These are phyloP conservation scores for Vultur gryphus DNA, from an alignment of 2,797 vertebrate species.

Conservation along the genomic window DNA sequence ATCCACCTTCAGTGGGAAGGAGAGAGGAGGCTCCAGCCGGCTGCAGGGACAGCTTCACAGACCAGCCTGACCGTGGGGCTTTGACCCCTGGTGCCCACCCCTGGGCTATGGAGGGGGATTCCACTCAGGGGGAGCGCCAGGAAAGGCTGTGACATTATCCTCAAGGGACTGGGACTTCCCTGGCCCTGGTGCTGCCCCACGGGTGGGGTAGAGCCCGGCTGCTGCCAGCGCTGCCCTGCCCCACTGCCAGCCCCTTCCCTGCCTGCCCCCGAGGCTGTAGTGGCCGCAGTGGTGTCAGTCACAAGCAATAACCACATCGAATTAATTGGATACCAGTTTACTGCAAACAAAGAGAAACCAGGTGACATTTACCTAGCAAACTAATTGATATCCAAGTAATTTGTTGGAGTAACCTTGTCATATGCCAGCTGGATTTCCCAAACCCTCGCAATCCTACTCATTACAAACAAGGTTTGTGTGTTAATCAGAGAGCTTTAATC, in stretches of 20 bases:
- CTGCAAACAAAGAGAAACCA: conserved; percentile 23
- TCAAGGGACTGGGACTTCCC: background rate
- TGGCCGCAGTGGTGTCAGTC: fast-evolving
- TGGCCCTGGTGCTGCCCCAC: fast-evolving
- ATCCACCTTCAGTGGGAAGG: fast-evolving
- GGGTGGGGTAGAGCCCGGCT: background rate
- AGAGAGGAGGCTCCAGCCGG: background rate
- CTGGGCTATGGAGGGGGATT: fast-evolving
- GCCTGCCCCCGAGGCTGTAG: background rate
- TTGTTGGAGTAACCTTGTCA: conserved; percentile 64
- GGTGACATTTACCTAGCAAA: conserved; percentile 68
- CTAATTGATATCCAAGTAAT: conserved; percentile 70
- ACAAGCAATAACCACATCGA: background rate
- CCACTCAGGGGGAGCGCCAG: fast-evolving
- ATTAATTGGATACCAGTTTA: conserved; percentile 24
- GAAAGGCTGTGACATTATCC: background rate
- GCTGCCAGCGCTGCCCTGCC: background rate
- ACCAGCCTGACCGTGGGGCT: fast-evolving
- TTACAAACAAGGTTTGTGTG: conserved; percentile 63
- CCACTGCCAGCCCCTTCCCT: background rate
- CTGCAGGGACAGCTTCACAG: background rate
- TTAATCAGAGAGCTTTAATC: conserved; percentile 60
- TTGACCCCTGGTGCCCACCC: background rate
- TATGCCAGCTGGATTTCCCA: conserved; percentile 63
- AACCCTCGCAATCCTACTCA: conserved; percentile 46